Evolutionary conservation across 2,113 vertebrate genomes (phyloP).

Genomic region (Zosterops hypoxanthus): DNA sequence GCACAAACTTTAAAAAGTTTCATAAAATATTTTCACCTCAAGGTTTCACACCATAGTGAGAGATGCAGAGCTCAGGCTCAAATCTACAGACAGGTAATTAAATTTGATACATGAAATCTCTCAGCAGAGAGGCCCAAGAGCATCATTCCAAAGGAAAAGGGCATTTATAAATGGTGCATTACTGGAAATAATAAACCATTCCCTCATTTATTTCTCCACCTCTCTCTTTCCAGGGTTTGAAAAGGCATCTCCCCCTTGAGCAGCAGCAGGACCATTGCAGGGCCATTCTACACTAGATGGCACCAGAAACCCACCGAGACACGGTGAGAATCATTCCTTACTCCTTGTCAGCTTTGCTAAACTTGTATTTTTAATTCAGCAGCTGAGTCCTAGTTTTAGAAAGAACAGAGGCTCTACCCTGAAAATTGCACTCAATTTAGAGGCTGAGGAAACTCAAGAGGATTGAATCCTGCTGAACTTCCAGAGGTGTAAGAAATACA

Average conservation of each 20-base stretch:
- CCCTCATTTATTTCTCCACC: not conserved
- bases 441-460: not conserved
- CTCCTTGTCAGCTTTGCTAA: not conserved
- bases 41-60: not conserved
- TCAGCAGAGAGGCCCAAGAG: not conserved
- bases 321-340: not conserved
- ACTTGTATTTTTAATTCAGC: not conserved
- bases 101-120: not conserved
- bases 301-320: slow-evolving; percentile 44
- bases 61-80: not conserved
- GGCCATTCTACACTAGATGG: slow-evolving; percentile 71
- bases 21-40: not conserved
- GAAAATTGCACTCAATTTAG: not conserved
- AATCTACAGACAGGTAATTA: not conserved
- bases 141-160: not conserved
- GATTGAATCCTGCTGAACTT: not conserved
- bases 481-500: not conserved
- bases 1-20: not conserved
- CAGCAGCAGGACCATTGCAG: not conserved
- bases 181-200: not conserved
- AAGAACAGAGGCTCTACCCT: not conserved
- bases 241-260: not conserved
- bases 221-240: not conserved
- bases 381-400: not conserved
- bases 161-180: accelerated